Base-by-base conservation (phyloP, 35 echinoderm and acorn worm genomes). In the Ophiothrix spiculata region DNA sequence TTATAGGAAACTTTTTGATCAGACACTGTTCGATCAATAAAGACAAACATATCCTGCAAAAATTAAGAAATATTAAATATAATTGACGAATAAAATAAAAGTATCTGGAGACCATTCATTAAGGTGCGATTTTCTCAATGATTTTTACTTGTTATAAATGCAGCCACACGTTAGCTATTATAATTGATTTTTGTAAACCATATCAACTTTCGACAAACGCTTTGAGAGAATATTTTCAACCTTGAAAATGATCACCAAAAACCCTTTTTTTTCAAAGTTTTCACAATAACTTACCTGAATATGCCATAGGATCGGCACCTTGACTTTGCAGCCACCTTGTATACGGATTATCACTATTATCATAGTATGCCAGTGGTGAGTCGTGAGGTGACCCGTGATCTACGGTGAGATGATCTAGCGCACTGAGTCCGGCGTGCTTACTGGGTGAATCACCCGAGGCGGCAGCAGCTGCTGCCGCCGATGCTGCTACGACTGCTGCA, bases 301-400 rank as follows among this genome's bases (percentile, higher is more conserved):
- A 99, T 69, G 88, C 85, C 33, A 99, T 85, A 32, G 92, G 76
- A 14, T 99, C 95, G 14, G 88, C 64, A 0, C 95, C 92, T 54
- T 99, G 96, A 25, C 75, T 94, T 78, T 99, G 96, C 42, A 99
- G 85, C 96, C 96, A 99, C 38, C 96, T 79, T 33, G 96, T 99
- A 37, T 99, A 99, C 21, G 96, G 96, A 37, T 99, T 99, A 73
- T 99, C 96, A 39, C 88, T 92, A 40, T 90, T 85, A 39, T 99
- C 96, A 77, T 94, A 99, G 39, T 88, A 86, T 37, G 84, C 69
- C 80, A 54, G 81, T 54, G 56, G 74, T 84, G 81, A 83, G 63
- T 91, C 89, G 76, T 84, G 81, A 19, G 81, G 60, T 25, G 60
- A 69, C 17, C 60, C 60, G 3, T 69, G 60, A n/a, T 69, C 60